A percentile compares a stretch with the other conserved stretches of the same genome.
phyloP scores from a whole-genome alignment of 92 coral and sea anemone genomes.

The Siderastrea radians region DNA sequence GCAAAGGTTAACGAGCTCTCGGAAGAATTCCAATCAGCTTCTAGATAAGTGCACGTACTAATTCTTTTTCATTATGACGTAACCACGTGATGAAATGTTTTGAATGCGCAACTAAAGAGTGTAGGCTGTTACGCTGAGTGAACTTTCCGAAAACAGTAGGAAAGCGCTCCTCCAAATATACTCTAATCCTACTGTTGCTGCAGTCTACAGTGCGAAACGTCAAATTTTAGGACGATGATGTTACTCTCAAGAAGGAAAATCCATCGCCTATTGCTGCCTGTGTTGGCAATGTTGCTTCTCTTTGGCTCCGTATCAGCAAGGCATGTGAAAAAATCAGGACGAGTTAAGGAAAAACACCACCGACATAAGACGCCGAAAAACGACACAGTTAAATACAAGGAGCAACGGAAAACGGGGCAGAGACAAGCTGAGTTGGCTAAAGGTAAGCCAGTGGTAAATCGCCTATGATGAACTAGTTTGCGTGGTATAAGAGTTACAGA shows the following conservation, averaged over 20 bases:
- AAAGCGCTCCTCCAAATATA: not conserved
- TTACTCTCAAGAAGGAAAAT: not conserved
- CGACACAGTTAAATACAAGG: not conserved
- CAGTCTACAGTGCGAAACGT: not conserved
- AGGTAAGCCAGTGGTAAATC: not conserved
- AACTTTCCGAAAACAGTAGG: not conserved
- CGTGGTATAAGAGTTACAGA: too few relatives aligned
- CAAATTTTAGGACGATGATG: conserved; percentile 3
- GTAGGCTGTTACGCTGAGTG: too few relatives aligned
- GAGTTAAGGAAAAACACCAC: not conserved
- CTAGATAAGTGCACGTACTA: not conserved
- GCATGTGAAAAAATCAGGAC: not conserved
- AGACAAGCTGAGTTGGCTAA: not conserved
- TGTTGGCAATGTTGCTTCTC: not conserved
- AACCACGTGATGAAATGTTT: conserved; percentile 3
- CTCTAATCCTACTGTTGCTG: not conserved
- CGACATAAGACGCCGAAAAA: not conserved
- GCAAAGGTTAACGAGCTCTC: not conserved
- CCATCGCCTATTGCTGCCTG: not conserved
- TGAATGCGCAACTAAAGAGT: too few relatives aligned
- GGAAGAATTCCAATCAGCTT: not conserved
- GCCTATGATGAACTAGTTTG: too few relatives aligned
- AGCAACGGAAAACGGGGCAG: not conserved
- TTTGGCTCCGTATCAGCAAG: conserved; percentile 6
- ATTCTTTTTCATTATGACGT: conserved; percentile 24